Evolutionary conservation across 2,797 vertebrate genomes (phyloP), one percentile per base, ranked within the genome.

Genomic region (Neoniphon sammara): DNA sequence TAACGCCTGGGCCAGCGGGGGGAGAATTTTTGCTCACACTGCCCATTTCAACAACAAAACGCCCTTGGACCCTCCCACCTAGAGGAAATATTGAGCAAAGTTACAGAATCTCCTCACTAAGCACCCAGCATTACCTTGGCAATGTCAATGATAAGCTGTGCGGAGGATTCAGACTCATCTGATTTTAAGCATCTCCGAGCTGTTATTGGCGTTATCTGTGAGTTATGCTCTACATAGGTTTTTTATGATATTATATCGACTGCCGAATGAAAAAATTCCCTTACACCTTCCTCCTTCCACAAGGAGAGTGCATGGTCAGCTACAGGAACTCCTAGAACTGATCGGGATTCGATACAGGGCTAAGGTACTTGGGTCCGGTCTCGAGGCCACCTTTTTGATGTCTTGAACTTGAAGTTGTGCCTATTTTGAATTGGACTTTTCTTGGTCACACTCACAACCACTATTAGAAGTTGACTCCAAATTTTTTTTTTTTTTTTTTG

Each of bases 141-240:
- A 83, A 83, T 78, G 81, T 81, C 78, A 88, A 58, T 84, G 86
- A 87, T 81, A 79, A 73, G 82, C 81, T 62, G n/a, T 53, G 30
- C 68, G 58, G 81, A 66, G 80, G 85, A 80, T 75, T 77, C 59
- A 53, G 74, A 73, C 77, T 82, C 70, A 78, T 85, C 77, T 80
- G 82, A 70, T 86, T 84, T 88, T 87, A 82, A 53, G 71, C 66
- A 86, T 76, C 58, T 82, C 42, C n/a, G 55, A 79, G 79, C 76
- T 75, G 64, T 77, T 85, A 83, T 86, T 83, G 80, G 63, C 60
- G 39, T 85, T 74, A 85, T 80, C 78, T 71, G 73, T 75, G 80
- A 87, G 42, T 70, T 60, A 89, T 88, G 84, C 75, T 81, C 75
- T 55, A 78, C 78, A 79, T 77, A 81, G 80, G 66, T 39, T 64